Evolutionary conservation across 2,797 vertebrate species (phyloP).

Genomic region (Taeniopygia guttata): DNA sequence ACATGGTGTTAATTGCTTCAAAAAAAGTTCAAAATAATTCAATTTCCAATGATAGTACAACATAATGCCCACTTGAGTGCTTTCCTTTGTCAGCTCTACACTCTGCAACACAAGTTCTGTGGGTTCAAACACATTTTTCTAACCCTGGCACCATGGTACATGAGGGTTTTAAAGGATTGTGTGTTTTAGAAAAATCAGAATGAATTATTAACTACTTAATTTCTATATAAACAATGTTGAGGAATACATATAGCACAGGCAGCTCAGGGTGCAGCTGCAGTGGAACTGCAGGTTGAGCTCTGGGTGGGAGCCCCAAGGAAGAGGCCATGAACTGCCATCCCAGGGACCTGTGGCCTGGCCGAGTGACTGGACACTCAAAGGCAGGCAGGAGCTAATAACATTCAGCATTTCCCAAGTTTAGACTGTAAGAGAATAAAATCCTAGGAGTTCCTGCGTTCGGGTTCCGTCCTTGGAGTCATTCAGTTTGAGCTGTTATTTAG

Average conservation of each 20-base stretch:
- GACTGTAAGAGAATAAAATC: neutral
- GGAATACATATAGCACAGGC: fast-evolving
- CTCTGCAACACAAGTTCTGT: neutral
- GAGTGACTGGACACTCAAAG: neutral
- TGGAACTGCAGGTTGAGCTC: neutral
- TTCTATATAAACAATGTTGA: neutral
- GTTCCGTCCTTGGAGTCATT: neutral
- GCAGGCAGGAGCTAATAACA: neutral
- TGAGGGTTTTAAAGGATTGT: neutral
- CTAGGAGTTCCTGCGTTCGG: fast-evolving
- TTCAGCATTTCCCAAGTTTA: neutral
- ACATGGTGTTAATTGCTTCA: neutral
- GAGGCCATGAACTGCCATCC: neutral
- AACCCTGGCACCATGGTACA: neutral
- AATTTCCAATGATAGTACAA: neutral
- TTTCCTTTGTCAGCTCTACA: neutral
- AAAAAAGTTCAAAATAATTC: neutral
- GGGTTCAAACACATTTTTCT: neutral
- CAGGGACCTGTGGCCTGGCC: too few species aligned
- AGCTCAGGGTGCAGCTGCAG: fast-evolving
- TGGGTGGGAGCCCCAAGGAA: neutral
- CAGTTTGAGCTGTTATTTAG: neutral
- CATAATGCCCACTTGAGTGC: neutral
- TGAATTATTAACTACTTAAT: neutral
- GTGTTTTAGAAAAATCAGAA: neutral